These are phyloP conservation scores for Syrmaticus mikado DNA, from an alignment of 2,113 vertebrate species.

Conservation along the genomic window DNA sequence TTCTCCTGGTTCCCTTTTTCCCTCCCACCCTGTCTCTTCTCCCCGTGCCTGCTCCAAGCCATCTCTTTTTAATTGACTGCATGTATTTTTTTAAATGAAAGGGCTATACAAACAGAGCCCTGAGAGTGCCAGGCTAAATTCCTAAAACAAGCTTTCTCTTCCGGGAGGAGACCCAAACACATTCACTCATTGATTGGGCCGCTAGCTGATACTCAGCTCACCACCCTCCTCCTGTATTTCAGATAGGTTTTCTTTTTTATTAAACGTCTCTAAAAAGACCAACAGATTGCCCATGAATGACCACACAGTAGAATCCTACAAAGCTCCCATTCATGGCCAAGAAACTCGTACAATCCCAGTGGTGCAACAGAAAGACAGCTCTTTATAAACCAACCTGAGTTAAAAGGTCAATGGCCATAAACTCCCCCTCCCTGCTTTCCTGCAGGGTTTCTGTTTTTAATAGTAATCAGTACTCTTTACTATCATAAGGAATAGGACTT, in stretches of 20 bases:
- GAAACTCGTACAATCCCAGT: constrained; percentile 67
- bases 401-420: constrained; percentile 74
- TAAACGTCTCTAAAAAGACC: constrained; percentile 66
- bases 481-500: constrained; percentile 28
- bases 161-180: constrained; percentile 55
- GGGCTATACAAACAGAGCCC: constrained; percentile 59
- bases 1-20: not conserved
- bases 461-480: constrained; percentile 45
- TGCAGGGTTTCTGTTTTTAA: constrained; percentile 59
- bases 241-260: constrained; percentile 70
- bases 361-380: constrained; percentile 71
- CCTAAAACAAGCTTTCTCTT: constrained; percentile 68
- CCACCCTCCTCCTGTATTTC: constrained; percentile 43
- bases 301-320: constrained; percentile 76
- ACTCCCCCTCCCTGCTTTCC: constrained; percentile 50
- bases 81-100: constrained; percentile 57
- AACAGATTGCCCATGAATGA: constrained; percentile 77
- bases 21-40: constrained; percentile 23
- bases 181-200: constrained; percentile 63
- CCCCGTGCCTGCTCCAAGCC: constrained; percentile 7
- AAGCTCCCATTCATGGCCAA: constrained; percentile 76
- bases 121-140: constrained; percentile 27
- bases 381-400: constrained; percentile 73
- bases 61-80: constrained; percentile 31
- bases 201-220: constrained; percentile 65